Evolutionary conservation across 2,888 invertebrate species (phyloP).

Genomic region (Beris chalybata): DNA sequence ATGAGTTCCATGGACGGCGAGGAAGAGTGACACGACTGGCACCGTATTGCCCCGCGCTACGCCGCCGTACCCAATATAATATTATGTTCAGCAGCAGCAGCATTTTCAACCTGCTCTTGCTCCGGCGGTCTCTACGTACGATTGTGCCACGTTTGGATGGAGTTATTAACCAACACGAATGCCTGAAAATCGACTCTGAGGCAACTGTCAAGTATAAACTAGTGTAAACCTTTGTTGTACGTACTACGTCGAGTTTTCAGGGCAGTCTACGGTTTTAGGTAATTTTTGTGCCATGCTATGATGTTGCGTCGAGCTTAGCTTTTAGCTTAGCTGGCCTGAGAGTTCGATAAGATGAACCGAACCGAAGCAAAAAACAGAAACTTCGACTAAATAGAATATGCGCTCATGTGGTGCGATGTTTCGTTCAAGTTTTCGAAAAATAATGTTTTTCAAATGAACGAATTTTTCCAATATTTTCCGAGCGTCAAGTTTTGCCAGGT

Average conservation of each 20-base stretch:
- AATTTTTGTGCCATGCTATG: constrained; percentile 4
- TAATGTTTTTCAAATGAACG: too few relatives aligned
- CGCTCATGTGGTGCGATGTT: too few relatives aligned
- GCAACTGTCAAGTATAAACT: constrained; percentile 28
- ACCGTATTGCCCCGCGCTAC: constrained; percentile 2
- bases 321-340: too few relatives aligned
- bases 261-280: constrained; percentile 28
- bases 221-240: constrained; percentile 25
- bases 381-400: too few relatives aligned
- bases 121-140: constrained; percentile 14
- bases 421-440: too few relatives aligned
- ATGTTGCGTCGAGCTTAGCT: too few relatives aligned
- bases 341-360: too few relatives aligned
- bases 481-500: too few relatives aligned
- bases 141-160: constrained; percentile 29
- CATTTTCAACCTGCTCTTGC: constrained; percentile 29
- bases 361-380: too few relatives aligned
- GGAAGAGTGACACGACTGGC: constrained; percentile 19
- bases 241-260: constrained; percentile 22
- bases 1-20: constrained; percentile 23
- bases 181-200: constrained; percentile 21
- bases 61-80: constrained; percentile 16
- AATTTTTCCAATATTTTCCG: too few relatives aligned
- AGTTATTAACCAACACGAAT: constrained; percentile 29
- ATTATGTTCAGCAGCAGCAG: constrained; percentile 23